Evolutionary conservation across 2,888 invertebrate genomes (phyloP).

Genomic region (Drosophila prolongata): DNA sequence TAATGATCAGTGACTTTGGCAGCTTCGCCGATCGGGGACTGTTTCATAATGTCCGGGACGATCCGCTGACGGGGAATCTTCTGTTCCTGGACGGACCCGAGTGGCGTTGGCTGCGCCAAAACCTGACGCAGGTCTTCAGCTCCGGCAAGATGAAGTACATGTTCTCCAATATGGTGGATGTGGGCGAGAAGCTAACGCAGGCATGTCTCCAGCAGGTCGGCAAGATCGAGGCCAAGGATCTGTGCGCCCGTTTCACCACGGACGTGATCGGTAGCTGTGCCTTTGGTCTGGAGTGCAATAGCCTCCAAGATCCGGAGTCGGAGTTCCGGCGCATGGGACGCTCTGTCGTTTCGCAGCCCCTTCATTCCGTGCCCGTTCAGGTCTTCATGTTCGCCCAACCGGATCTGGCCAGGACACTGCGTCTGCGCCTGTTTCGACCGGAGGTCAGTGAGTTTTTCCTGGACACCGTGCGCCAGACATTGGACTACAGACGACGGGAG

Average conservation of each 20-base stretch:
- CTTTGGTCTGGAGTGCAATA: conserved; percentile 85
- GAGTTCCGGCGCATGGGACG: conserved; percentile 78
- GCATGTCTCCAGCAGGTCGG: conserved; percentile 43
- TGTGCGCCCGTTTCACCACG: conserved; percentile 84
- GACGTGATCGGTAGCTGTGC: conserved; percentile 85
- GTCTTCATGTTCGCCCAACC: conserved; percentile 60
- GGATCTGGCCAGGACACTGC: conserved; percentile 50
- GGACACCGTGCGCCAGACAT: conserved; percentile 83
- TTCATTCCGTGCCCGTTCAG: conserved; percentile 39
- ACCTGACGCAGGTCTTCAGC: conserved; percentile 85
- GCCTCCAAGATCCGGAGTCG: conserved; percentile 82
- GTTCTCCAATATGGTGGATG: conserved; percentile 80
- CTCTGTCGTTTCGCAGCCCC: conserved; percentile 44
- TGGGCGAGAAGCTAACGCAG: conserved; percentile 40
- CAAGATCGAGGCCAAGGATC: conserved; percentile 84
- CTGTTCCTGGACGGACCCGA: conserved; percentile 81
- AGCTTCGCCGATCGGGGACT: conserved; percentile 82
- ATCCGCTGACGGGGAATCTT: conserved; percentile 82
- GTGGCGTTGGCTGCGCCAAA: conserved; percentile 85
- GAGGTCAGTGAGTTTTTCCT: conserved; percentile 73
- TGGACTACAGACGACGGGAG: conserved; percentile 80
- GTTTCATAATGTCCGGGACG: conserved; percentile 75
- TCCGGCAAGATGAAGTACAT: conserved; percentile 85
- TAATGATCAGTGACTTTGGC: conserved; percentile 82
- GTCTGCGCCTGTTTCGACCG: conserved; percentile 52